A percentile compares a stretch with the other conserved stretches of the same genome.
phyloP scores from a whole-genome alignment of 2,888 invertebrate species.

The Dichetophora obliterata region DNA sequence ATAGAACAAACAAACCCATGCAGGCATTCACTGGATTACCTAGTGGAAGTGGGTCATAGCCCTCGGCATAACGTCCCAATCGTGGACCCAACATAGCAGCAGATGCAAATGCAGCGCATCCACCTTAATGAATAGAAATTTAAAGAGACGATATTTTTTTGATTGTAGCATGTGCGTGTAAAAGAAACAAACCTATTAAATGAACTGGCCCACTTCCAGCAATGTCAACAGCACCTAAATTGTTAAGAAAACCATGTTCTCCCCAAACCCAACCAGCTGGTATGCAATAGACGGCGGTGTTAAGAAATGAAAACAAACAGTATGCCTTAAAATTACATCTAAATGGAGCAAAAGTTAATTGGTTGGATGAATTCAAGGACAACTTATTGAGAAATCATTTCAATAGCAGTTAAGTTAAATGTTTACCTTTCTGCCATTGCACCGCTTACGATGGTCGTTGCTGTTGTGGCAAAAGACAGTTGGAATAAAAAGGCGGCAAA shows the following conservation, averaged over 20 bases:
- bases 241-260: slow-evolving; percentile 86
- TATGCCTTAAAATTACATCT: slow-evolving; percentile 91
- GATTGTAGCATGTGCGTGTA: background rate
- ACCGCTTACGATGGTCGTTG: slow-evolving; percentile 93
- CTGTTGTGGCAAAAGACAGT: slow-evolving; percentile 86
- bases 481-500: slow-evolving; percentile 93
- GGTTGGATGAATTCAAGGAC: background rate
- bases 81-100: slow-evolving; percentile 92
- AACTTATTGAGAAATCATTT: background rate
- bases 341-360: background rate
- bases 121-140: slow-evolving; percentile 70
- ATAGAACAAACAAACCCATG: slow-evolving; percentile 91
- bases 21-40: slow-evolving; percentile 92
- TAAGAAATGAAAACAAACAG: slow-evolving; percentile 88
- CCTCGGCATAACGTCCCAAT: slow-evolving; percentile 85
- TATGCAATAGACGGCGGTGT: slow-evolving; percentile 91
- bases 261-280: slow-evolving; percentile 97
- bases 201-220: slow-evolving; percentile 94
- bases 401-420: background rate
- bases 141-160: background rate
- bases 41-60: slow-evolving; percentile 81
- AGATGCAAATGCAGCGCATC: slow-evolving; percentile 85
- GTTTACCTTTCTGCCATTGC: slow-evolving; percentile 92
- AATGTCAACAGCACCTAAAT: slow-evolving; percentile 90
- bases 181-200: slow-evolving; percentile 76